Evolutionary conservation across 2,113 vertebrate species (phyloP).

Genomic region (Psammodynastes pulverulentus): DNA sequence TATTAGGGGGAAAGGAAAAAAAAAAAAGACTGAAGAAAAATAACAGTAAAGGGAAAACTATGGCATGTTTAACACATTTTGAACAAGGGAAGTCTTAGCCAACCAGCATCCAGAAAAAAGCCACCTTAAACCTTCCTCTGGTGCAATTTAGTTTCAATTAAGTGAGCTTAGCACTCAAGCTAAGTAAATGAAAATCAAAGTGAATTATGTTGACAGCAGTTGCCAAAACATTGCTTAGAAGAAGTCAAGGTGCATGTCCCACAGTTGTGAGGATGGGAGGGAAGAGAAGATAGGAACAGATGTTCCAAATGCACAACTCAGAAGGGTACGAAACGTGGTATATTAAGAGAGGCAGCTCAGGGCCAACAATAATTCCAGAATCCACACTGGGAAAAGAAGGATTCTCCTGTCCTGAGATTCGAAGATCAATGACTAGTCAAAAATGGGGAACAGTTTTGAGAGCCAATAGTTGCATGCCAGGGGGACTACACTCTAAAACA

Average conservation of each 20-base stretch:
- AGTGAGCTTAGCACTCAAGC: background rate
- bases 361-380: background rate
- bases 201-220: background rate
- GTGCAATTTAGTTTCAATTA: background rate
- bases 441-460: background rate
- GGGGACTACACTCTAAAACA: background rate
- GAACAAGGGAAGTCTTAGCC: constrained; percentile 11
- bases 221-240: background rate
- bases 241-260: background rate
- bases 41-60: background rate
- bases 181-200: background rate
- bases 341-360: background rate
- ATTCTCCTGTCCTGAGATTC: background rate
- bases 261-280: background rate
- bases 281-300: background rate
- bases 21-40: background rate
- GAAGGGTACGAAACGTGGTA: background rate
- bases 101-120: background rate
- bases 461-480: background rate
- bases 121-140: background rate
- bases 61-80: background rate
- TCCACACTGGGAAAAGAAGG: background rate
- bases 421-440: background rate
- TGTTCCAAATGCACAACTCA: background rate
- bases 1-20: background rate